Evolutionary conservation across 2,888 invertebrate genomes (phyloP).

Genomic region (Meandrusa payeni): DNA sequence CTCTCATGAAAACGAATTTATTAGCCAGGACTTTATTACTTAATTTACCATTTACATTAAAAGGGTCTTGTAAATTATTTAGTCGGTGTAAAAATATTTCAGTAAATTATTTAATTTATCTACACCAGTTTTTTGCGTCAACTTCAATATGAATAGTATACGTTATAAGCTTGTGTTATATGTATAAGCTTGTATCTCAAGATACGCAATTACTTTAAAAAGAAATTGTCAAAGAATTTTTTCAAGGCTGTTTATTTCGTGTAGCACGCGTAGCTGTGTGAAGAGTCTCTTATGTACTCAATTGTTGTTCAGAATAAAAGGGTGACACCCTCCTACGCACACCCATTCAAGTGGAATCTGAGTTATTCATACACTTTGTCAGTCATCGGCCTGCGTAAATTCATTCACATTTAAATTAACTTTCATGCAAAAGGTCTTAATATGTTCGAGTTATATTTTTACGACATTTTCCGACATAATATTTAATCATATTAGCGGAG

Average conservation of each 20-base stretch:
- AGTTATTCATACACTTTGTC: conserved; percentile 39
- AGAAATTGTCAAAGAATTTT: conserved; percentile 3
- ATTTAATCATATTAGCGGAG: conserved; percentile 4
- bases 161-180: too few relatives aligned
- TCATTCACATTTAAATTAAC: not conserved
- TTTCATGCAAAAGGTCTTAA: not conserved
- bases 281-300: conserved; percentile 48
- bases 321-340: conserved; percentile 73
- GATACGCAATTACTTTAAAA: too few relatives aligned
- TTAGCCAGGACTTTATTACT: too few relatives aligned
- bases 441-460: not conserved
- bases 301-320: conserved; percentile 62
- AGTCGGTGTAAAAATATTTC: too few relatives aligned
- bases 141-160: too few relatives aligned
- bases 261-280: conserved; percentile 53
- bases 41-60: too few relatives aligned
- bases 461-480: conserved; percentile 2
- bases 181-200: too few relatives aligned
- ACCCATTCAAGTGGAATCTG: conserved; percentile 65
- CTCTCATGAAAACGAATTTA: too few relatives aligned
- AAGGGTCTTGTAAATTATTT: too few relatives aligned
- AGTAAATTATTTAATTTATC: too few relatives aligned
- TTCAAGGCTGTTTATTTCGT: conserved; percentile 34
- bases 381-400: conserved; percentile 16
- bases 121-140: too few relatives aligned